A percentile compares a stretch with the other conserved stretches of the same genome.
These are phyloP conservation scores for Aphis gossypii DNA, from an alignment of 1,140 invertebrate genomes.

Conservation along the genomic window DNA sequence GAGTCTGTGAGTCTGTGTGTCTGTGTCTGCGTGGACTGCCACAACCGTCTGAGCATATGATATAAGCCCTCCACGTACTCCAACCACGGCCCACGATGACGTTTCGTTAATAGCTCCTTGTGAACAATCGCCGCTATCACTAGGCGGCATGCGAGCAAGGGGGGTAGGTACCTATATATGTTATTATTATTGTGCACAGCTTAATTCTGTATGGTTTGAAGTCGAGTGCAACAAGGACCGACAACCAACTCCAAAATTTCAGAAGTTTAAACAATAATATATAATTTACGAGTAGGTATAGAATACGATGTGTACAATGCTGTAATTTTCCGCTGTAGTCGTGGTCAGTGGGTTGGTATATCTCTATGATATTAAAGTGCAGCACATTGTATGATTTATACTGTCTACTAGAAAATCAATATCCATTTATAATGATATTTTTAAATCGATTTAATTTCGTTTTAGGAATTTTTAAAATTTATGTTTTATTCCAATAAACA, in stretches of 20 bases:
- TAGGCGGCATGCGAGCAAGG: neutral
- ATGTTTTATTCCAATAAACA: neutral
- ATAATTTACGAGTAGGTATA: neutral
- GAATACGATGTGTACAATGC: neutral
- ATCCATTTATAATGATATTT: neutral
- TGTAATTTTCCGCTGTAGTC: neutral
- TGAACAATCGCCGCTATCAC: conserved; percentile 2
- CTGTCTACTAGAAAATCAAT: neutral
- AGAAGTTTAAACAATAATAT: neutral
- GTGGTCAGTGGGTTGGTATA: neutral
- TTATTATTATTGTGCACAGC: neutral
- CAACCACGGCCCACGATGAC: neutral
- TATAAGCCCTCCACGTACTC: conserved; percentile 15
- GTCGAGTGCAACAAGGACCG: neutral
- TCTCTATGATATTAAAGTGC: neutral
- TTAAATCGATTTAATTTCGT: neutral
- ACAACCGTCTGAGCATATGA: neutral
- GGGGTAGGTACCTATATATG: neutral
- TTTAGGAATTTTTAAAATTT: neutral
- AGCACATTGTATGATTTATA: no score
- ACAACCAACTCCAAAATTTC: neutral
- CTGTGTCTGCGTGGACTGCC: neutral
- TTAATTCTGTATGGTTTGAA: neutral
- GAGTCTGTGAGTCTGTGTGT: neutral
- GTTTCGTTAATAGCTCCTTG: neutral